A percentile compares a stretch with the other conserved stretches of the same genome.
phyloP scores from a whole-genome alignment of 1,140 invertebrate species.

The Saccostrea echinata region DNA sequence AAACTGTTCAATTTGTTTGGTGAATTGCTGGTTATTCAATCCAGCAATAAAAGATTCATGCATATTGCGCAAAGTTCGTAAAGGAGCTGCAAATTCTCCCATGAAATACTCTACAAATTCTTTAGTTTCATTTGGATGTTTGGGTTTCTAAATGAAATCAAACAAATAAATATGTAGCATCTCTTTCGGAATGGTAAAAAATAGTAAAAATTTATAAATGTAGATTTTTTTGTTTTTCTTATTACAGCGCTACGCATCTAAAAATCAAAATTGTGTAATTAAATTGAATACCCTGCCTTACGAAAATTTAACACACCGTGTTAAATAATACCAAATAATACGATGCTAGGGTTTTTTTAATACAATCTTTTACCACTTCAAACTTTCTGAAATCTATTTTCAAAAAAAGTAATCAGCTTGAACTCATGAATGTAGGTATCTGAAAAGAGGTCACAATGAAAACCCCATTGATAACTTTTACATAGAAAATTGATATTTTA shows the following conservation, averaged over 20 bases:
- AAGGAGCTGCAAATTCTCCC: conserved; percentile 27
- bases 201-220: too few relatives aligned
- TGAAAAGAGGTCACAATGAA: not conserved
- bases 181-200: too few relatives aligned
- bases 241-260: too few relatives aligned
- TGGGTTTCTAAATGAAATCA: not conserved
- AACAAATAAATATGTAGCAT: not conserved
- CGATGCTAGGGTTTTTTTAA: too few relatives aligned
- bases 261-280: too few relatives aligned
- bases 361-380: too few relatives aligned
- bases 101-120: conserved; percentile 6
- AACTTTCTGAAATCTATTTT: too few relatives aligned
- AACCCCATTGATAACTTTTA: not conserved
- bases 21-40: conserved; percentile 13
- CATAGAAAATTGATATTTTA: too few relatives aligned
- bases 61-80: conserved; percentile 20
- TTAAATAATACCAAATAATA: too few relatives aligned
- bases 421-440: not conserved
- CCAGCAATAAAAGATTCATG: not conserved
- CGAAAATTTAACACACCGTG: too few relatives aligned
- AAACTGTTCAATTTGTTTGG: not conserved
- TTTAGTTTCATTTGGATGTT: not conserved
- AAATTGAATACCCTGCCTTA: too few relatives aligned
- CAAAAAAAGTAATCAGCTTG: not conserved
- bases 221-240: too few relatives aligned